Evolutionary conservation across 1,140 invertebrate genomes (phyloP).

Genomic region (Popillia japonica): DNA sequence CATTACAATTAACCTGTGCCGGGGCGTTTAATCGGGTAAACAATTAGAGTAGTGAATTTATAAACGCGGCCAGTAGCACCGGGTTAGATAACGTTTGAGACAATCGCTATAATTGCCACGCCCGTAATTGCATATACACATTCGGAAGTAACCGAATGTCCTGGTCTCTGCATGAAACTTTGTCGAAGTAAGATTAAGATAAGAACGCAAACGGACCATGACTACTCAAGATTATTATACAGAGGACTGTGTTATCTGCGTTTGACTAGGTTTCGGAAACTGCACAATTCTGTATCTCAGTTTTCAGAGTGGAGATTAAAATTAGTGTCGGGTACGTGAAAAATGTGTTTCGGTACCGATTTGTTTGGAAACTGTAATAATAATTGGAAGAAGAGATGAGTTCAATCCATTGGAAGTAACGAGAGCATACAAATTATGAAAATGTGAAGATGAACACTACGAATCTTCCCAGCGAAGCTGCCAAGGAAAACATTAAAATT

Average conservation of each 20-base stretch:
- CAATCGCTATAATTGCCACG: conserved; percentile 26
- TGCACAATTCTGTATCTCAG: neutral
- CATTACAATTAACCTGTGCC: conserved; percentile 14
- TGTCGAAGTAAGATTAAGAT: conserved; percentile 29
- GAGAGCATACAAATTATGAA: no score
- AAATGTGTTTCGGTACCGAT: no score
- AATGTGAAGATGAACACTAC: no score
- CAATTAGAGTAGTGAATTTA: conserved; percentile 21
- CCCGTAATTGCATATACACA: conserved; percentile 32
- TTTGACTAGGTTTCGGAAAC: neutral
- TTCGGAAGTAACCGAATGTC: conserved; percentile 9
- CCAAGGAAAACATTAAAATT: no score
- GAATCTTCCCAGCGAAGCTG: no score
- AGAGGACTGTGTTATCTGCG: conserved; percentile 7
- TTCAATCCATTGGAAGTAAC: neutral
- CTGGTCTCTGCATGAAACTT: conserved; percentile 6
- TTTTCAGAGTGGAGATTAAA: neutral
- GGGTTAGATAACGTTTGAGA: conserved; percentile 16
- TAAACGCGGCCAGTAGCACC: neutral
- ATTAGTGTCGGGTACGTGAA: neutral
- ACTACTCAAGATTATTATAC: conserved; percentile 30
- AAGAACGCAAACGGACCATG: conserved; percentile 30
- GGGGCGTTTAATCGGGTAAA: conserved; percentile 17
- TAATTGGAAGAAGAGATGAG: neutral
- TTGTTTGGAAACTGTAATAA: neutral